Evolutionary conservation across 2,888 invertebrate genomes (phyloP).

Genomic region (Scotopteryx bipunctaria): DNA sequence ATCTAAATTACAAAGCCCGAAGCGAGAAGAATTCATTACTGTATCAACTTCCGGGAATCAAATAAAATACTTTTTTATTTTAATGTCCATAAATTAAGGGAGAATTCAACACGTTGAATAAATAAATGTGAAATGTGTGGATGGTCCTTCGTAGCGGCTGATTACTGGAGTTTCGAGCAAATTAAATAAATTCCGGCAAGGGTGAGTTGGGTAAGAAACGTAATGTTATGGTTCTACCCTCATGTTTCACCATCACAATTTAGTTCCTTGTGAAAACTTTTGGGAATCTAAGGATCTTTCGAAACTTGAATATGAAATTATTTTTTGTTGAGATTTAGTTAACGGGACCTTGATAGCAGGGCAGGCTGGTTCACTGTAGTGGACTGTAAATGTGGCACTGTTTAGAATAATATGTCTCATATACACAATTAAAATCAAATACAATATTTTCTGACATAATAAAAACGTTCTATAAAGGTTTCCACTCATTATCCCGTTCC

Average conservation of each 20-base stretch:
- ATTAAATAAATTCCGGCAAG: constrained; percentile 19
- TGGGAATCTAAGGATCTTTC: too few relatives aligned
- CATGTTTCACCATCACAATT: not conserved
- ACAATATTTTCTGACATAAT: too few relatives aligned
- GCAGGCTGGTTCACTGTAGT: too few relatives aligned
- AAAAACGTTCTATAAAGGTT: too few relatives aligned
- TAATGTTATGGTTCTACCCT: not conserved
- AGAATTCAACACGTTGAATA: constrained; percentile 19
- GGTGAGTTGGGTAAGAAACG: not conserved
- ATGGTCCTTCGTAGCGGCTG: constrained; percentile 17
- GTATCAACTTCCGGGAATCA: constrained; percentile 21
- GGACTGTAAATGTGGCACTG: too few relatives aligned
- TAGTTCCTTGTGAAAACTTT: not conserved
- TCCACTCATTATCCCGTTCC: too few relatives aligned
- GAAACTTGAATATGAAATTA: too few relatives aligned
- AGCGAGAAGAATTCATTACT: constrained; percentile 17
- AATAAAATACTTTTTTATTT: constrained; percentile 26
- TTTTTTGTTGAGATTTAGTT: too few relatives aligned
- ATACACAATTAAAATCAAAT: too few relatives aligned
- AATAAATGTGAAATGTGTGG: constrained; percentile 23
- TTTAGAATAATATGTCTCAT: too few relatives aligned
- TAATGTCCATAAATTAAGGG: constrained; percentile 24
- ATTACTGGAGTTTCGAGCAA: constrained; percentile 17
- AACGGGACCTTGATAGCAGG: too few relatives aligned
- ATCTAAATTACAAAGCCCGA: not conserved